Percentiles rank a stretch among this genome's conserved stretches.
phyloP scores from a whole-genome alignment of 1,140 invertebrate genomes.

The Pristionchus pacificus region DNA sequence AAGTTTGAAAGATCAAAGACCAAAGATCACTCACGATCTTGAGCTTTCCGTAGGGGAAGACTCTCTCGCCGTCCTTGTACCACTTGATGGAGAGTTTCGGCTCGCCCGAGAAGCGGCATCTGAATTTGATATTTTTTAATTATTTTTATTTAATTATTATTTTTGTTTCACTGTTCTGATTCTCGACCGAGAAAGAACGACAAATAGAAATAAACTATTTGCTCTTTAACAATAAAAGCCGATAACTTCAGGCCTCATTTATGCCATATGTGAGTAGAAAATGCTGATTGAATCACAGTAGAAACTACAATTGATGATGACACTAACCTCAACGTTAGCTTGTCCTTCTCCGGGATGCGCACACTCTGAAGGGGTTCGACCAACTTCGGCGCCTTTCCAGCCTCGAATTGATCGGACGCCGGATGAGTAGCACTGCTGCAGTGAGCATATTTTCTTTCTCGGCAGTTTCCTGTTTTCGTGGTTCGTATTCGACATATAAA shows the following conservation, averaged over 20 bases:
- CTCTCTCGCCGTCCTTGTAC: constrained; percentile 54
- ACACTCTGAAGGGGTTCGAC: constrained; percentile 53
- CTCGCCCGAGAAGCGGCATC: constrained; percentile 76
- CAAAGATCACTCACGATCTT: constrained; percentile 31
- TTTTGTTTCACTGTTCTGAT: too few species aligned
- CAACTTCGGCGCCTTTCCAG: constrained; percentile 51
- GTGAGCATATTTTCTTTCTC: constrained; percentile 21
- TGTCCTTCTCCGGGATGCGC: constrained; percentile 68
- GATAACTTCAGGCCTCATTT: too few species aligned
- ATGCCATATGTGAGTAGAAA: too few species aligned
- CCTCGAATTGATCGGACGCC: constrained; percentile 41
- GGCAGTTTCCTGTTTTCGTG: constrained; percentile 23
- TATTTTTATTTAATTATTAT: too few species aligned
- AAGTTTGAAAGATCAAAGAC: background rate
- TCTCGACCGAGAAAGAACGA: too few species aligned
- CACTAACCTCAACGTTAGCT: constrained; percentile 73
- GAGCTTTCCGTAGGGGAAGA: constrained; percentile 50
- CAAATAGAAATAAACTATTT: too few species aligned
- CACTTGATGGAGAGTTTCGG: constrained; percentile 72
- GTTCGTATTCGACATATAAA: too few species aligned
- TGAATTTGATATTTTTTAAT: too few species aligned
- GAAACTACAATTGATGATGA: too few species aligned
- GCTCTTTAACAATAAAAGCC: too few species aligned
- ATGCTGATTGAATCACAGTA: too few species aligned
- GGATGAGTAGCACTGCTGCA: too few species aligned